These are phyloP conservation scores for Periparus ater DNA, from an alignment of 2,797 vertebrate species.

Conservation along the genomic window DNA sequence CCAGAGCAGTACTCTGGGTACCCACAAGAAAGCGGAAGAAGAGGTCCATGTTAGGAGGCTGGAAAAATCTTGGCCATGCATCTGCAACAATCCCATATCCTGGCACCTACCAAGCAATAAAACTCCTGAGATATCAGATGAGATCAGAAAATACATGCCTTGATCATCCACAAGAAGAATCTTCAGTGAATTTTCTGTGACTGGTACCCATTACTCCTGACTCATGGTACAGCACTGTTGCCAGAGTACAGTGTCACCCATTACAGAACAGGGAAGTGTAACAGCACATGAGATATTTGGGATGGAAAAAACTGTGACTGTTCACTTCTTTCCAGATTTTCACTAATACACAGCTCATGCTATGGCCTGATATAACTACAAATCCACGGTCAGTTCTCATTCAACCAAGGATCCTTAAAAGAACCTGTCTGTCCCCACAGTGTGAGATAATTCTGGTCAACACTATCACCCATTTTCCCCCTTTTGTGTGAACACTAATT, in stretches of 20 bases:
- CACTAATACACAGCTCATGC: not conserved
- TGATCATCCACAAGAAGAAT: not conserved
- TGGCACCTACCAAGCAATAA: not conserved
- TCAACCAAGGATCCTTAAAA: not conserved
- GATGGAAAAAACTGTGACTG: not conserved
- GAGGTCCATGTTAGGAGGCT: not conserved
- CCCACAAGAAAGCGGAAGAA: not conserved
- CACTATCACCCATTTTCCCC: not conserved
- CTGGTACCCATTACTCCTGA: not conserved
- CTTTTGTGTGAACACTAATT: not conserved
- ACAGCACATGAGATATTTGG: not conserved
- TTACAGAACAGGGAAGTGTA: not conserved
- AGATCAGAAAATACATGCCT: not conserved
- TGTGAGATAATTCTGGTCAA: not conserved
- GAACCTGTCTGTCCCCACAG: not conserved
- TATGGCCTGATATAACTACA: not conserved
- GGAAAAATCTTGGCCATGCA: not conserved
- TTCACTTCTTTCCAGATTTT: not conserved
- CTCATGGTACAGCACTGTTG: not conserved
- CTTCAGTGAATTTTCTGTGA: not conserved
- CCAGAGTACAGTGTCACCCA: not conserved
- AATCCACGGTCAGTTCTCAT: not conserved
- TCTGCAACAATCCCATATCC: not conserved
- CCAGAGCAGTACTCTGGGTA: not conserved
- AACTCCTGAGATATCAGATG: not conserved